Conservation (phyloP, 2,888 invertebrate species). For the Pogonocherus hispidulus region DNA sequence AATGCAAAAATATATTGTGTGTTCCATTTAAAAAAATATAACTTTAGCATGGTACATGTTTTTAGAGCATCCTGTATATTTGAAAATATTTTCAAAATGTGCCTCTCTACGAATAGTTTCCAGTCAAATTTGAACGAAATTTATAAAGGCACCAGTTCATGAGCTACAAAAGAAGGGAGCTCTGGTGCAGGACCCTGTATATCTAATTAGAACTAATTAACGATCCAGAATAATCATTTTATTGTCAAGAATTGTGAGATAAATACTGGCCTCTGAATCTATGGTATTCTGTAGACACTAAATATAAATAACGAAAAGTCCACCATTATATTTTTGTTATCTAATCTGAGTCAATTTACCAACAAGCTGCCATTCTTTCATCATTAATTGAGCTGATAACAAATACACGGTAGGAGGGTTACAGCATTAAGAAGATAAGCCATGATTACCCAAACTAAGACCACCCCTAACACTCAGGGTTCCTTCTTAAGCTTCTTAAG, state of each 20-base stretch:
- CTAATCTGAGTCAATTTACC: conserved; percentile 47
- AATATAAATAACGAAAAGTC: neutral
- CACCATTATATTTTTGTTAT: conserved; percentile 25
- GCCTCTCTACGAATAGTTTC: too few species aligned
- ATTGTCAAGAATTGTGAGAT: conserved; percentile 8
- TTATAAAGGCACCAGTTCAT: too few species aligned
- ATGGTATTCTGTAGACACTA: conserved; percentile 4
- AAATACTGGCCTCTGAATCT: neutral
- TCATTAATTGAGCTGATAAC: conserved; percentile 47
- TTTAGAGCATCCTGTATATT: too few species aligned
- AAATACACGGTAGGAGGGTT: conserved; percentile 46
- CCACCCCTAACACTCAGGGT: conserved; percentile 46
- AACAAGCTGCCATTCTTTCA: conserved; percentile 40
- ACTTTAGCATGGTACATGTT: too few species aligned
- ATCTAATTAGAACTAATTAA: conserved; percentile 17
- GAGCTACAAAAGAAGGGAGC: too few species aligned
- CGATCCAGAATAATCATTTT: conserved; percentile 6
- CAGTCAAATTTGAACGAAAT: too few species aligned
- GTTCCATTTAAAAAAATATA: too few species aligned
- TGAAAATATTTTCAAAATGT: too few species aligned
- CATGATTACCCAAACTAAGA: conserved; percentile 39
- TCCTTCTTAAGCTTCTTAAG: conserved; percentile 43
- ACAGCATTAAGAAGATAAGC: conserved; percentile 48
- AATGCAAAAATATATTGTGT: too few species aligned
- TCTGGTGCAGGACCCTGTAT: too few species aligned